Base-by-base conservation (phyloP, 2,888 invertebrate species). In the Charanyca ferruginea region DNA sequence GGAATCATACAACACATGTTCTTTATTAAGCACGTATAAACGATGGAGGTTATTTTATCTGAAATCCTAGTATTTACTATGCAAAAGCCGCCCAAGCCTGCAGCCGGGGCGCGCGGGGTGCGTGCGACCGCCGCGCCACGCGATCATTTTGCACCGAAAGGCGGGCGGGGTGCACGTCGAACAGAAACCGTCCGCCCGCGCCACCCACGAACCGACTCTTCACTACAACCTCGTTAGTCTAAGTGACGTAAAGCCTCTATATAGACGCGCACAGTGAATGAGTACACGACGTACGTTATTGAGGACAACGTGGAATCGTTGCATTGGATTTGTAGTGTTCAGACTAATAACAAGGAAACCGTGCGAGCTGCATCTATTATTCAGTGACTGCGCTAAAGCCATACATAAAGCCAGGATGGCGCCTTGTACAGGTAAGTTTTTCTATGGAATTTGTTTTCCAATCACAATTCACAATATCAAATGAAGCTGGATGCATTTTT, bases 301-400 rank as follows among this genome's bases (percentile, higher is more conserved):
- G 84, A 73, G 82, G 78, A 84, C 69, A 74, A 70, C 84, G 86
- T 84, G 84, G 76, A 76, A 74, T 78, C 81, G 70, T 80, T 85
- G 84, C 85, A 85, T 80, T 77, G 83, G 81, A 85, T 80, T 72
- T 79, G 65, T 83, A 83, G 85, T 86, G 87, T 77, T 80, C 79
- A 76, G 83, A 86, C 85, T 83, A 77, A 82, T 84, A 83, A 81
- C 23, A 23, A 87, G 80, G 88, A 91, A 94, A 93, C 93, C 93
- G 94, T 91, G 92, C 82, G 76, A 84, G 87, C 84, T 91, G 91
- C 94, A 94, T 95, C 88, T 91, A 94, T 94, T 92, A 95, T 95
- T 94, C 94, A 95, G 93, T 91, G 89, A 86, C 90, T 90, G 90
- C 90, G 92, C 90, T 91, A 78, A 77, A 69, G 60, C 51, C 22